A percentile compares a stretch with the other conserved stretches of the same genome.
Conservation (phyloP, 2,797 vertebrate species). For the Ctenopoma kingsleyae region DNA sequence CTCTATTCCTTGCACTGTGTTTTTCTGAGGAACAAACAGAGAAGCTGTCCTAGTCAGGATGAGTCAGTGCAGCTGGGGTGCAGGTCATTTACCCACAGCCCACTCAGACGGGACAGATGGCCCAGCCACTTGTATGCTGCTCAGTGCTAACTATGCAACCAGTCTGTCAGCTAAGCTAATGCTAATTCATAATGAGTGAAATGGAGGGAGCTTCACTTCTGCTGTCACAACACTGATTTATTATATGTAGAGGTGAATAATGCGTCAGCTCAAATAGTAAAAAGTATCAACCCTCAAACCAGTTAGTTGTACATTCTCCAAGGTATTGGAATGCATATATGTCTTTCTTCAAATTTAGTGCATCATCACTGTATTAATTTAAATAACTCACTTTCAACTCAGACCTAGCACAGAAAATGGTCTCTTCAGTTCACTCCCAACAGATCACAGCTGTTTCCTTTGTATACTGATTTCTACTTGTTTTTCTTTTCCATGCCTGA, state of each 20-base stretch:
- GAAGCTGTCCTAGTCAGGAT: conserved; percentile 71
- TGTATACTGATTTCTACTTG: background rate
- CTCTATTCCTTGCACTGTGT: conserved; percentile 31
- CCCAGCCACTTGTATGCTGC: conserved; percentile 63
- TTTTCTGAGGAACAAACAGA: conserved; percentile 72
- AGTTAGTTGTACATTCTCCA: background rate
- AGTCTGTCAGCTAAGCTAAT: conserved; percentile 58
- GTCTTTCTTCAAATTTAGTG: background rate
- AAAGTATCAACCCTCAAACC: background rate
- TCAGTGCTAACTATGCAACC: conserved; percentile 59
- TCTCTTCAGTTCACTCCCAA: background rate
- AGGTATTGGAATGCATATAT: background rate
- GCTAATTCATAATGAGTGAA: conserved; percentile 27
- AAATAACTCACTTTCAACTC: background rate
- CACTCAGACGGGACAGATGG: conserved; percentile 80
- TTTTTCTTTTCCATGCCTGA: background rate
- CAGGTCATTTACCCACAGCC: conserved; percentile 79
- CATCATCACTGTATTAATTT: background rate
- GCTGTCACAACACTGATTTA: background rate
- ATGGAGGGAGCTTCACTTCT: conserved; percentile 17
- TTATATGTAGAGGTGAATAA: background rate
- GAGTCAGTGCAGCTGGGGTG: conserved; percentile 83
- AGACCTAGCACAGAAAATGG: background rate
- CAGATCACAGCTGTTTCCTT: background rate
- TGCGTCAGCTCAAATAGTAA: background rate